These are phyloP conservation scores for Cryptus armator DNA, from an alignment of 2,888 invertebrate species.

Conservation along the genomic window DNA sequence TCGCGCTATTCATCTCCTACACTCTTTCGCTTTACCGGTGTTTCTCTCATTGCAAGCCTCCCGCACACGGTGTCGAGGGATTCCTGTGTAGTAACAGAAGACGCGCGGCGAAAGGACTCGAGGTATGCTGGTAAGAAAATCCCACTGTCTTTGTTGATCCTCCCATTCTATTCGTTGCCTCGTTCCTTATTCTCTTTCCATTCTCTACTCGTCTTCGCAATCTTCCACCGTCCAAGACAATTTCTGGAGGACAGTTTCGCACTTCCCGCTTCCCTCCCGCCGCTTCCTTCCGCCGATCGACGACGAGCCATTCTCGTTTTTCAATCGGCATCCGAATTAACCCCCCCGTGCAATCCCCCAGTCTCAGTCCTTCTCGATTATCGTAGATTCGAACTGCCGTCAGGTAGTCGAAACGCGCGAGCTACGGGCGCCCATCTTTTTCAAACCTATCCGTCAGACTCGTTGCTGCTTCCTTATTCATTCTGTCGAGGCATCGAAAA, in stretches of 20 bases:
- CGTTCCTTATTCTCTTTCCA: constrained; percentile 42
- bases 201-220: constrained; percentile 68
- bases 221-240: constrained; percentile 76
- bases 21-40: constrained; percentile 46
- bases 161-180: constrained; percentile 68
- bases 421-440: constrained; percentile 24
- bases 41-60: constrained; percentile 17
- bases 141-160: constrained; percentile 74
- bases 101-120: constrained; percentile 53
- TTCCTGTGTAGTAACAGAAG: constrained; percentile 43
- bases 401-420: constrained; percentile 24
- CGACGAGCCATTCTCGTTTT: constrained; percentile 71
- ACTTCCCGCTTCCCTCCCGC: neutral
- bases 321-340: constrained; percentile 74
- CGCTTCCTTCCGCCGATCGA: constrained; percentile 30
- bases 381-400: constrained; percentile 40
- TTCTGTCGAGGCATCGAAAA: constrained; percentile 34
- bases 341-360: constrained; percentile 38
- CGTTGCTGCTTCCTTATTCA: constrained; percentile 47
- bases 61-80: constrained; percentile 60
- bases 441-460: constrained; percentile 51
- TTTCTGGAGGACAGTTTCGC: constrained; percentile 74
- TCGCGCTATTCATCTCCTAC: constrained; percentile 68
- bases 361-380: constrained; percentile 5
- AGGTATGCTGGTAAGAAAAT: constrained; percentile 71